phyloP scores from a whole-genome alignment of 2,888 invertebrate species.

The Melanchra persicariae region DNA sequence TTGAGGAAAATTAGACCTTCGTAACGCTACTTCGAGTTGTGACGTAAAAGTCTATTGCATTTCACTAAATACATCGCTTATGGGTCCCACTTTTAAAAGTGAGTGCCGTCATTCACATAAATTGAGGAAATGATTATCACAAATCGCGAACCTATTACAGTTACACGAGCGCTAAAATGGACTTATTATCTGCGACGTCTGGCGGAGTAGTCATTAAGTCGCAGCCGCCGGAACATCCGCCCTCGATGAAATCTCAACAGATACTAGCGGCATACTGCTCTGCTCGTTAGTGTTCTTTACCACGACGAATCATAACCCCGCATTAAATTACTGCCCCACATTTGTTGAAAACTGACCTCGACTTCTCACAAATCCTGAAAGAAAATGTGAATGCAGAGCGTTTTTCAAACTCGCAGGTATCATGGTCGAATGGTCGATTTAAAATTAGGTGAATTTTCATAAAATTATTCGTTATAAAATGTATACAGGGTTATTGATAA shows the following conservation, averaged over 20 bases:
- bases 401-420: neutral
- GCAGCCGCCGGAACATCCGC: constrained; percentile 53
- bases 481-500: no score
- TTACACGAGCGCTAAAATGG: constrained; percentile 51
- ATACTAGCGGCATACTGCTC: constrained; percentile 25
- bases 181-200: constrained; percentile 54
- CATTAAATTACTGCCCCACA: constrained; percentile 15
- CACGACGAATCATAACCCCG: no score
- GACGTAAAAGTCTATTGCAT: constrained; percentile 1
- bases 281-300: constrained; percentile 35
- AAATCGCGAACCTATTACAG: constrained; percentile 47
- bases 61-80: neutral
- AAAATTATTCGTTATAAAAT: no score
- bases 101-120: constrained; percentile 33
- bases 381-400: neutral
- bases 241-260: constrained; percentile 51
- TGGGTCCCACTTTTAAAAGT: no score
- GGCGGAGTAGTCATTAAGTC: constrained; percentile 60
- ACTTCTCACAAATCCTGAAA: neutral
- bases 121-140: constrained; percentile 47
- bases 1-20: constrained; percentile 13
- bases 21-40: neutral
- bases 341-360: constrained; percentile 21
- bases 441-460: no score
- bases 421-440: no score